These are phyloP conservation scores for Elgaria multicarinata DNA, from an alignment of 2,113 vertebrate genomes.

Conservation along the genomic window DNA sequence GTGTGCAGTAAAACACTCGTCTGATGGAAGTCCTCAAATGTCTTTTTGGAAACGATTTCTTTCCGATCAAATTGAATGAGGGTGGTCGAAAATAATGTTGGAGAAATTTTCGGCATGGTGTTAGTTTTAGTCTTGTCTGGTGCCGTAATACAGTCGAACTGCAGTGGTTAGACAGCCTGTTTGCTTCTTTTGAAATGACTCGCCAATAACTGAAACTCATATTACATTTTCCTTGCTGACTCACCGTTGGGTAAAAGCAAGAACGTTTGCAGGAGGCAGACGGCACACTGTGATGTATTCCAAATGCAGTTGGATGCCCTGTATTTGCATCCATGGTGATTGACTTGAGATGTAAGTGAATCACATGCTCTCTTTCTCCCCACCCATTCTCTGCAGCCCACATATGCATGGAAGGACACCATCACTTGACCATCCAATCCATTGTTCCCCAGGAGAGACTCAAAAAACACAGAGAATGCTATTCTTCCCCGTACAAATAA, in stretches of 20 bases:
- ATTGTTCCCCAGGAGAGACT: background rate
- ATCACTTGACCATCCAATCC: background rate
- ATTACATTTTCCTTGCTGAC: constrained; percentile 67
- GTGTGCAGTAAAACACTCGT: too few species aligned
- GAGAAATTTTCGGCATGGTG: too few species aligned
- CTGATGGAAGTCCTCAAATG: too few species aligned
- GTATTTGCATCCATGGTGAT: background rate
- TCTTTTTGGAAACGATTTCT: too few species aligned
- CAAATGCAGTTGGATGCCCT: background rate
- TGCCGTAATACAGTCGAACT: constrained; percentile 65
- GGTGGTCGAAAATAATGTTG: too few species aligned
- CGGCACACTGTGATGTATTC: too few species aligned
- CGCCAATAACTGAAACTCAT: constrained; percentile 61
- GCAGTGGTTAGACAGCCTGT: constrained; percentile 58
- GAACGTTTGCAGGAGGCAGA: too few species aligned
- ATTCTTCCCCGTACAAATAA: constrained; percentile 60
- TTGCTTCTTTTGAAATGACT: constrained; percentile 67
- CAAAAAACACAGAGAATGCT: constrained; percentile 34
- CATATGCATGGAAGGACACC: background rate
- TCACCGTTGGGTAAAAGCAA: constrained; percentile 65
- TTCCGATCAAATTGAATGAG: too few species aligned
- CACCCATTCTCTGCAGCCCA: background rate
- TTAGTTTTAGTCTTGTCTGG: constrained; percentile 55
- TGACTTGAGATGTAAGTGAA: background rate
- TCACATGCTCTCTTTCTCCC: background rate